Conservation (phyloP, 2,797 vertebrate species). For the Heteromormyrus szaboi region DNA sequence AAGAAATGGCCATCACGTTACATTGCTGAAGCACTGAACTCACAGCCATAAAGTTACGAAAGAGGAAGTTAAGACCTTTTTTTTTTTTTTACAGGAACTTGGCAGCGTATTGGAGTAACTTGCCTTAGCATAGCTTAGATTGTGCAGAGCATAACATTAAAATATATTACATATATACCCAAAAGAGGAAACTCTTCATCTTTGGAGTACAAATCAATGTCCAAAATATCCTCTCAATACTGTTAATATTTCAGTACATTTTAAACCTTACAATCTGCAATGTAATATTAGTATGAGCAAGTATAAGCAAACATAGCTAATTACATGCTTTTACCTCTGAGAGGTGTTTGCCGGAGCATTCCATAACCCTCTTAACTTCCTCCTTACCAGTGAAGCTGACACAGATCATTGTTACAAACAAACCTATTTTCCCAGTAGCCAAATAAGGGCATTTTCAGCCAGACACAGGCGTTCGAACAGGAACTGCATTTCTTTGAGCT, state of each 20-base stretch:
- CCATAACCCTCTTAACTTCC: neutral
- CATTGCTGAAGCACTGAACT: neutral
- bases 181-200: neutral
- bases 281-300: neutral
- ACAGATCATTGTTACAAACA: slow-evolving; percentile 22
- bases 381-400: neutral
- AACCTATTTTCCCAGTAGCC: slow-evolving; percentile 22
- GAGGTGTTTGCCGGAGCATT: neutral
- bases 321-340: neutral
- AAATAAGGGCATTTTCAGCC: slow-evolving; percentile 29
- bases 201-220: neutral
- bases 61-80: neutral
- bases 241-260: slow-evolving; percentile 1
- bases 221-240: neutral
- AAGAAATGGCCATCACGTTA: neutral
- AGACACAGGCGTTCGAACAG: slow-evolving; percentile 22
- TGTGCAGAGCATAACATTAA: neutral
- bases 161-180: neutral
- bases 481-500: slow-evolving; percentile 27
- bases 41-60: neutral
- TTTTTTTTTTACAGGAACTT: neutral
- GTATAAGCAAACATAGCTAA: neutral
- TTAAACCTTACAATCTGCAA: neutral
- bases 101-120: neutral
- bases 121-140: neutral